These are phyloP conservation scores for Poeciliopsis occidentalis DNA, from an alignment of 2,113 vertebrate species.

Conservation along the genomic window DNA sequence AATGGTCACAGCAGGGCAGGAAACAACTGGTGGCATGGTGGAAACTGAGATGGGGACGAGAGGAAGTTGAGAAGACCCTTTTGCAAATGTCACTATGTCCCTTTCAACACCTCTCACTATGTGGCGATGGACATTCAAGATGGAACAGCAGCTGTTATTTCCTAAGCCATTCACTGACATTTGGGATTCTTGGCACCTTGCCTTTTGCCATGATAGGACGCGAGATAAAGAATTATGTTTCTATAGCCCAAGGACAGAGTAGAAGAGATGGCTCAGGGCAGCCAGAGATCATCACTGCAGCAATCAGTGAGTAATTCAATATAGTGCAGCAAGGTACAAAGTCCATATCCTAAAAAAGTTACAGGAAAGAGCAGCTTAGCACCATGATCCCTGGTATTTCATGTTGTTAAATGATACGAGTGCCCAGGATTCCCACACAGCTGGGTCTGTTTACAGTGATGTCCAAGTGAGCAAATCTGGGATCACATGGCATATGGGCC, in stretches of 20 bases:
- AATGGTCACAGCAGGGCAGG: constrained; percentile 54
- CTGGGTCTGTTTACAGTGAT: not conserved
- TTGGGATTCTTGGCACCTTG: constrained; percentile 63
- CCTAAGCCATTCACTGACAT: constrained; percentile 67
- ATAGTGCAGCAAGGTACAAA: constrained; percentile 28
- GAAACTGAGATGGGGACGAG: constrained; percentile 35
- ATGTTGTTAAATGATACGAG: constrained; percentile 13
- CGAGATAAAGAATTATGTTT: constrained; percentile 25
- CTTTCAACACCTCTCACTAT: constrained; percentile 66
- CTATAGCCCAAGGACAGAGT: constrained; percentile 45
- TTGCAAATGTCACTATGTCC: constrained; percentile 76
- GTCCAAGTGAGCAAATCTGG: not conserved
- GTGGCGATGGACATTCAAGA: constrained; percentile 66
- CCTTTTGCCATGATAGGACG: constrained; percentile 47
- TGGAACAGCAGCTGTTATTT: constrained; percentile 71
- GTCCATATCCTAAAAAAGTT: not conserved
- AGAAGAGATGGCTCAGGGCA: constrained; percentile 12
- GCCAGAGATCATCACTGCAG: constrained; percentile 13
- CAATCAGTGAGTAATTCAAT: constrained; percentile 35
- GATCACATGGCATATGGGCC: constrained; percentile 29
- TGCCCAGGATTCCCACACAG: not conserved
- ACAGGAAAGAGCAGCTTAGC: constrained; percentile 18
- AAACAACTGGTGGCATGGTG: constrained; percentile 42
- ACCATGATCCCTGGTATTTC: constrained; percentile 1
- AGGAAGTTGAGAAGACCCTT: constrained; percentile 48